phyloP scores from a whole-genome alignment of 2,797 vertebrate genomes.

The Balearica regulorum region DNA sequence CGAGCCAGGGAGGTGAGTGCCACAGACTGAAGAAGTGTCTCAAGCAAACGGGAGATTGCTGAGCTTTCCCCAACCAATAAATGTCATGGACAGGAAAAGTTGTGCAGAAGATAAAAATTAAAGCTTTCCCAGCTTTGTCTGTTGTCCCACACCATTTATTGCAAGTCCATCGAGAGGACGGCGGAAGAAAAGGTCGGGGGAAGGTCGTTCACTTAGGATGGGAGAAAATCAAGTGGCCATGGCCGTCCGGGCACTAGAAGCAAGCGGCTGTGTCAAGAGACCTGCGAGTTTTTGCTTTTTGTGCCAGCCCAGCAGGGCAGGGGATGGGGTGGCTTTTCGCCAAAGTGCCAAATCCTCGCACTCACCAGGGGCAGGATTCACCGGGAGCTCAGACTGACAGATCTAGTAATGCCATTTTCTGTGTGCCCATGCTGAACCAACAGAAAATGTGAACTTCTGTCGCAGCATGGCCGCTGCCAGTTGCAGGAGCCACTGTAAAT shows the following conservation, averaged over 20 bases:
- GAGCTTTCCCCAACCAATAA: background rate
- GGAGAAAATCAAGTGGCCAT: background rate
- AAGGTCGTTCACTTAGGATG: background rate
- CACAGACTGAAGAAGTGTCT: background rate
- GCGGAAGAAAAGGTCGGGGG: background rate
- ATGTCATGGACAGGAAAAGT: background rate
- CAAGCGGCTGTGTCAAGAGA: background rate
- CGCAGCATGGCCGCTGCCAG: background rate
- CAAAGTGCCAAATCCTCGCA: background rate
- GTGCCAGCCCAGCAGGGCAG: background rate
- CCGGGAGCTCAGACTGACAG: background rate
- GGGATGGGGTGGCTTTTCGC: background rate
- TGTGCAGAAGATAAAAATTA: background rate
- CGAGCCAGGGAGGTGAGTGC: accelerated
- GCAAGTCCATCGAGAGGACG: background rate
- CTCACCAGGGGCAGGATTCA: background rate
- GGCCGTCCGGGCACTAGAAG: background rate
- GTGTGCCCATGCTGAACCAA: background rate
- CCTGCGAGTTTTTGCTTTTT: background rate
- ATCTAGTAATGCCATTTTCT: background rate
- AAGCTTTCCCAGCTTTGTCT: background rate
- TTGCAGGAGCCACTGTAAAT: background rate
- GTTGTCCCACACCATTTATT: background rate
- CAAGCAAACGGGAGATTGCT: background rate
- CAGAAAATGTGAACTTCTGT: background rate